Evolutionary conservation across 2,113 vertebrate genomes (phyloP), one percentile per base, ranked within the genome.

Genomic region (Mionectes macconnelli): DNA sequence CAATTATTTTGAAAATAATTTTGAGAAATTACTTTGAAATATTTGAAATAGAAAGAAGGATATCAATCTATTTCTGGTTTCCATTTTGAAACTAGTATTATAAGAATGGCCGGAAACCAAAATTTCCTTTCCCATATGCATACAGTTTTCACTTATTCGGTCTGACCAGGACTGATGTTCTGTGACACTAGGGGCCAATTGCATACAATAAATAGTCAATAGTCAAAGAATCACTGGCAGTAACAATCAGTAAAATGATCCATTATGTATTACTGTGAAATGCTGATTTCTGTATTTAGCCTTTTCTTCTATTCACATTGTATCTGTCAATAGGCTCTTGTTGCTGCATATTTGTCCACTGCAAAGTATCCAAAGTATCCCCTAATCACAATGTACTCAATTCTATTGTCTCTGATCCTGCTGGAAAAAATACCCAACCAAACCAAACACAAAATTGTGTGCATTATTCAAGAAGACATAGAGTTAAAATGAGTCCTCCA

Each of bases 181-280:
- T 40, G 8, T 76, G 39, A 60, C 19, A 37, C 4, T 7, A 33
- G 35, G 21, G 16, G 83, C 22, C 0, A 16, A 30, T 9, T 0
- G 0, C 0, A 0, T 37, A 11, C 14, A 25, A 50, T 49, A 69
- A 84, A 2, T 0, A 2, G 10, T 9, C 6, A 5, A 45, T 35
- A 66, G 10, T 28, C 9, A 80, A 76, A 77, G 45, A 88, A 68
- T 57, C 35, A 53, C 1, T 64, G 50, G 4, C 22, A 21, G 37
- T 84, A 66, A 50, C 11, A 53, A 45, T 52, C n/a, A 44, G 6
- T 62, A 77, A 92, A 77, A 31, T n/a, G 8, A 45, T 77, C 16
- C 20, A 14, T 39, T 30, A 14, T n/a, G 18, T 25, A 12, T 53
- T 55, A 33, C 15, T 62, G 4, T n/a, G 33, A 92, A 91, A 44